Evolutionary conservation across 2,113 vertebrate genomes (phyloP).

Genomic region (Hippoglossus stenolepis): DNA sequence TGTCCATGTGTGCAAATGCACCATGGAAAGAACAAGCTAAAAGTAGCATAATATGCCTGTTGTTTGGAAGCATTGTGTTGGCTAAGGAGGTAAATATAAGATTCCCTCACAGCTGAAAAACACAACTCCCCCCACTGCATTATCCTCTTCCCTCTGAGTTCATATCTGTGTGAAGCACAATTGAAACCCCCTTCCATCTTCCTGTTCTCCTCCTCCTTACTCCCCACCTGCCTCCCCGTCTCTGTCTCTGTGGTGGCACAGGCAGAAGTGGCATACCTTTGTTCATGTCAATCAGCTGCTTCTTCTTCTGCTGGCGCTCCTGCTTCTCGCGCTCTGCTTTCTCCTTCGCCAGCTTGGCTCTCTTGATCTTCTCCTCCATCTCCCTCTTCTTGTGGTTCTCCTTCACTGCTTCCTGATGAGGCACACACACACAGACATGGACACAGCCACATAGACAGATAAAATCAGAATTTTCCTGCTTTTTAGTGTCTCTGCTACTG

Average conservation of each 20-base stretch:
- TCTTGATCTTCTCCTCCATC: conserved; percentile 95
- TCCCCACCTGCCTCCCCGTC: conserved; percentile 41
- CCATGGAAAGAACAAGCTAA: conserved; percentile 12
- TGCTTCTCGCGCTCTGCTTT: conserved; percentile 96
- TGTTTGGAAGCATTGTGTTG: conserved; percentile 27
- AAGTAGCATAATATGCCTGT: conserved; percentile 50
- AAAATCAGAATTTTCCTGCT: conserved; percentile 66
- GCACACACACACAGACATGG: conserved; percentile 35
- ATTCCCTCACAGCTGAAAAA: conserved; percentile 52
- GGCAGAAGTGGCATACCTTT: conserved; percentile 88
- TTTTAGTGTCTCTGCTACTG: conserved; percentile 52
- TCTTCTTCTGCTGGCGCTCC: conserved; percentile 97
- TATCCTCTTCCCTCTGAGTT: conserved; percentile 57
- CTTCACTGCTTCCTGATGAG: conserved; percentile 92
- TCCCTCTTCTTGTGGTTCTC: conserved; percentile 98
- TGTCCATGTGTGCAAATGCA: background rate
- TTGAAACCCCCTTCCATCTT: conserved; percentile 28
- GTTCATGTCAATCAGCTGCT: conserved; percentile 98
- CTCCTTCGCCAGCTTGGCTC: conserved; percentile 97
- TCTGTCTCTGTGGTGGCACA: conserved; percentile 42
- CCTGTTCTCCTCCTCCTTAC: conserved; percentile 39
- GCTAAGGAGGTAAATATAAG: conserved; percentile 40
- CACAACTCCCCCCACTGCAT: conserved; percentile 32
- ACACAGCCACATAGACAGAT: conserved; percentile 42
- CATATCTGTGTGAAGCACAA: conserved; percentile 62